Percentiles rank a stretch among this genome's conserved stretches.
Conservation (phyloP, 2,888 invertebrate genomes). For the Harmothoe impar region DNA sequence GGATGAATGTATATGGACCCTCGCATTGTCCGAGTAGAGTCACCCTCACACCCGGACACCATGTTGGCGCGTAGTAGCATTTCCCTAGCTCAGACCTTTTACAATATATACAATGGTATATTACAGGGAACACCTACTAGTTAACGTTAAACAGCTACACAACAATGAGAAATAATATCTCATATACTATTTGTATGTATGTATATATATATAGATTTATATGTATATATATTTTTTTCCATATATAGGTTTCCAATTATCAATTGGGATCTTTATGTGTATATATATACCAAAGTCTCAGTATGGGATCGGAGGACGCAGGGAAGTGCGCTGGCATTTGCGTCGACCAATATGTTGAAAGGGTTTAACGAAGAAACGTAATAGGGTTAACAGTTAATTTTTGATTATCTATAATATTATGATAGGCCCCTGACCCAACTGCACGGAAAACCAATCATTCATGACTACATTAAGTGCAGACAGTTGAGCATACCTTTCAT, state of each 20-base stretch:
- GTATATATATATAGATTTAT: constrained; percentile 35
- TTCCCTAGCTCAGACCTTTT: constrained; percentile 36
- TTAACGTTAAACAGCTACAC: constrained; percentile 51
- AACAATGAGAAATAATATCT: constrained; percentile 54
- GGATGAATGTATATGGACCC: constrained; percentile 11
- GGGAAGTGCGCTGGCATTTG: constrained; percentile 52
- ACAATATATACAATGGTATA: constrained; percentile 53
- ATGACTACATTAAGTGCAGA: constrained; percentile 32
- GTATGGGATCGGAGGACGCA: neutral
- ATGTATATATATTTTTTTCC: constrained; percentile 43
- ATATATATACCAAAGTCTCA: constrained; percentile 40
- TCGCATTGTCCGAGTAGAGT: neutral
- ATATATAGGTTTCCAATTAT: constrained; percentile 58
- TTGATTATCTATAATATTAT: neutral
- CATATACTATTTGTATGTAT: constrained; percentile 54
- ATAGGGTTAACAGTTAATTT: constrained; percentile 15
- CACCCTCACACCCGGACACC: neutral
- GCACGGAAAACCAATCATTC: constrained; percentile 15
- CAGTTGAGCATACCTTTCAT: constrained; percentile 19
- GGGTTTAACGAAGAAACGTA: constrained; percentile 38
- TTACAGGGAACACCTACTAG: constrained; percentile 53
- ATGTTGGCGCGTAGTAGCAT: neutral
- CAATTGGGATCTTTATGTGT: constrained; percentile 45
- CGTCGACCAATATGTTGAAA: constrained; percentile 27
- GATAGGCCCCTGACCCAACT: constrained; percentile 32